Conservation (phyloP, 2,888 invertebrate species). For the Tiliacea citrago region DNA sequence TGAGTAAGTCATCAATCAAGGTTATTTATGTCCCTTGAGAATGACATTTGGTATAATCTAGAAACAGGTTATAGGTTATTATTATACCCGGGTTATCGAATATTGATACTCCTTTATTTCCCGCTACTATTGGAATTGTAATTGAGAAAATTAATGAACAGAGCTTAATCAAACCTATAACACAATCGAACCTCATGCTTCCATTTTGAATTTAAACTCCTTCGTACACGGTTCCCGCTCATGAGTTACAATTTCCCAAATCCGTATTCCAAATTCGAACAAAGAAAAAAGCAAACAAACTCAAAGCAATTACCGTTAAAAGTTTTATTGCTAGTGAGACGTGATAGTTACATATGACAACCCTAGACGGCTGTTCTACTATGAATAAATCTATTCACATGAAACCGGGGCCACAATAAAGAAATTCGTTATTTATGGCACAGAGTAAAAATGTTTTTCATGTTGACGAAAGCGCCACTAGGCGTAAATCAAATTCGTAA, state of each 20-base stretch:
- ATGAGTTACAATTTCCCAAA: constrained; percentile 19
- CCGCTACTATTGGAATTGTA: background rate
- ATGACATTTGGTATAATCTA: background rate
- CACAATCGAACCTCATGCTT: constrained; percentile 7
- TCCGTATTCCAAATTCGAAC: constrained; percentile 31
- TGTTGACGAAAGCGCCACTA: constrained; percentile 72
- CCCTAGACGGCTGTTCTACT: constrained; percentile 57
- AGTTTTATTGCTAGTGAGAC: constrained; percentile 63
- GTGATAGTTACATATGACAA: constrained; percentile 54
- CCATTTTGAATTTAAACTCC: constrained; percentile 34
- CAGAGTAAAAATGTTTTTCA: constrained; percentile 75
- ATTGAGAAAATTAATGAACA: background rate
- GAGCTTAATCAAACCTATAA: constrained; percentile 15
- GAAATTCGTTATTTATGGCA: constrained; percentile 74
- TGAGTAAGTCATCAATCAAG: constrained; percentile 31
- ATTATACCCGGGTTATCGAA: background rate
- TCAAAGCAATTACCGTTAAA: constrained; percentile 62
- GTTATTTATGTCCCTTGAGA: constrained; percentile 13
- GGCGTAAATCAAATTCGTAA: constrained; percentile 71
- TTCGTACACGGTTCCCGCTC: constrained; percentile 3
- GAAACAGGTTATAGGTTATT: background rate
- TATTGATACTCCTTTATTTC: background rate
- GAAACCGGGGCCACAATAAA: constrained; percentile 70
- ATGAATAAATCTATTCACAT: constrained; percentile 76
- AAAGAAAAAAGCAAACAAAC: constrained; percentile 33